Evolutionary conservation across 2,888 invertebrate genomes (phyloP), one percentile per base, ranked within the genome.

Genomic region (Pseudanteris insignis): DNA sequence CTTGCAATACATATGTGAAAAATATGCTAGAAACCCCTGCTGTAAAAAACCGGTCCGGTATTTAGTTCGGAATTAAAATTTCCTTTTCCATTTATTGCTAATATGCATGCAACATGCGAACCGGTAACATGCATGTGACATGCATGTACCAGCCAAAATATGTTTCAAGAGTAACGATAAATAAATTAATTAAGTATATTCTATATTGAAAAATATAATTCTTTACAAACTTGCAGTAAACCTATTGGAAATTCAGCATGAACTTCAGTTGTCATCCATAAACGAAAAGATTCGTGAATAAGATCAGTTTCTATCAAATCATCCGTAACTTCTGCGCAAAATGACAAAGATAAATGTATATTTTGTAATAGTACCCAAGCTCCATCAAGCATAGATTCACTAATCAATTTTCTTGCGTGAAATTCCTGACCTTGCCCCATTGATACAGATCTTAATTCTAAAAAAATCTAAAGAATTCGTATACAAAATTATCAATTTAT

Each of bases 401-500:
- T 85, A 70, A 94, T 89, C 83, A 94, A 86, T 73, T 89, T 87
- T 14, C 94, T 85, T 0, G 94, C 94, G 60, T 91, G 92, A 72
- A 90, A 82, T 75, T 90, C 97, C 83, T 97, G 96, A 0, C 96
- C 97, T 84, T 97, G 97, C 1, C 97, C 97, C 96, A 97, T 96
- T 3, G 96, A 97, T 2, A 97, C 94, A 0, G 92, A 88, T 75
- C 90, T 89, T 8, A 92, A 77, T 53, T 84, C 91, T 92, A 72
- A 5, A 80, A 75, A 63, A 37, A 2, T 30, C 21, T n/a, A 47
- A 36, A 9, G 12, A n/a, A 4, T 37, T 6, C 1, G 21, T 33
- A 7, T 26, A 12, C 36, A n/a, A 12, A 44, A 11, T n/a, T n/a
- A n/a, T n/a, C n/a, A n/a, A n/a, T n/a, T n/a, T n/a, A n/a, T n/a